phyloP scores from a whole-genome alignment of 1,140 invertebrate species.

The Papilio polyxenes region DNA sequence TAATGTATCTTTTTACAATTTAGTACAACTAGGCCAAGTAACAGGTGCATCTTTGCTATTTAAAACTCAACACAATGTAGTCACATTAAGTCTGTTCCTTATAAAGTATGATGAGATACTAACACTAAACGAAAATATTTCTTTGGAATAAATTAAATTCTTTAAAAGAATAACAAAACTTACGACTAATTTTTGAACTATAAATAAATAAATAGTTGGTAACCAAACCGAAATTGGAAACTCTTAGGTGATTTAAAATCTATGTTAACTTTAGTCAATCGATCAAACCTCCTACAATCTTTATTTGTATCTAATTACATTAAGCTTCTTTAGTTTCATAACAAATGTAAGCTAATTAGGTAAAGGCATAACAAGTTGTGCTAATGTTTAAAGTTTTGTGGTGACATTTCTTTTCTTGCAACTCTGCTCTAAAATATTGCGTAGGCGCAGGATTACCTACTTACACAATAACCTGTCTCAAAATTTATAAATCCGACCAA shows the following conservation, averaged over 20 bases:
- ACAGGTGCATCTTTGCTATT: constrained; percentile 50
- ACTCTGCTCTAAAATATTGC: constrained; percentile 1
- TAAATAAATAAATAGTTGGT: not conserved
- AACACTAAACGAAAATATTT: not conserved
- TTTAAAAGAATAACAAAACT: not conserved
- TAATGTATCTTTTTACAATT: constrained; percentile 40
- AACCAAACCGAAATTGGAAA: not conserved
- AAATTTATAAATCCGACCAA: not conserved
- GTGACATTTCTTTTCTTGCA: constrained; percentile 15
- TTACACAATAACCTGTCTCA: not conserved
- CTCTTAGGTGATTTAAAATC: not conserved
- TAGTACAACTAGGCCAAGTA: constrained; percentile 47
- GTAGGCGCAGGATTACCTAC: constrained; percentile 10
- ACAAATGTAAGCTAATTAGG: not conserved
- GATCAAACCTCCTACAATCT: no score
- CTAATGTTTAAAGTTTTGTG: not conserved
- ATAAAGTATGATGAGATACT: not conserved
- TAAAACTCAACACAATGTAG: constrained; percentile 38
- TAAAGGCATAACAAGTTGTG: not conserved
- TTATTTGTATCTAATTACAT: not conserved
- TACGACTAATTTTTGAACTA: not conserved
- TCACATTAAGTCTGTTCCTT: not conserved
- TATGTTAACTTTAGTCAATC: no score
- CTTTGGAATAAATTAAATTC: not conserved
- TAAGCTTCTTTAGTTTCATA: not conserved